Base-by-base conservation (phyloP, 2,113 vertebrate genomes). In the Chloebia gouldiae region DNA sequence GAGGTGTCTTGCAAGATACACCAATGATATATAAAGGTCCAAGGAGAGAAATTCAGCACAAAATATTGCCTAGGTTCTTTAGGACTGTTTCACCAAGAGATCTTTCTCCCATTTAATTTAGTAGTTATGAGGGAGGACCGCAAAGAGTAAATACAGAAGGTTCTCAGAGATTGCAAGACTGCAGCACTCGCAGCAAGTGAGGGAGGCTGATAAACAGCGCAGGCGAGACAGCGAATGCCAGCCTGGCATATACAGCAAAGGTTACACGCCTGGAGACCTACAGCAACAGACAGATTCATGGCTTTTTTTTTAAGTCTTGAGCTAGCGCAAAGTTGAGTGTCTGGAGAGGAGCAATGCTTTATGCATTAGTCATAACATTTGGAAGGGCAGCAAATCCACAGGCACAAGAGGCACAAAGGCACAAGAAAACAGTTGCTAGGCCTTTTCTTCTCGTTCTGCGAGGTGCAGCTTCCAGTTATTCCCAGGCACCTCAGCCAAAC, bases 1-100 rank as follows among this genome's bases (percentile, higher is more conserved):
- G 71, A 93, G 96, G 96, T 88, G 44, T 21, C 93, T 89, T 89
- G 96, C 96, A 96, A 94, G 91, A 91, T 72, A 94, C 82, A 89
- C 93, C 97, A 93, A 84, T 70, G 95, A 97, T 96, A 95, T 37
- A 8, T 89, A 94, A 86, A 93, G 78, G 94, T 83, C 95, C 85
- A 35, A 92, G 60, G 93, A 91, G 94, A 96, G 53, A 81, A 84
- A 73, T 75, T 76, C 51, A 77, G 76, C 39, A 57, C 25, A 88
- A 94, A 94, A 89, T 83, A 75, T 27, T 59, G 65, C 61, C 31
- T 45, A 18, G 60, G 50, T 35, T 49, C 51, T 84, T 87, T 86
- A 47, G 39, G 22, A 66, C 75, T 92, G 42, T 64, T 92, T 78
- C 61, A 88, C 50, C 33, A 21, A 49, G 57, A 92, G 50, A 60